These are phyloP conservation scores for Tigriopus japonicus DNA, from an alignment of 1,140 invertebrate genomes.

Conservation along the genomic window DNA sequence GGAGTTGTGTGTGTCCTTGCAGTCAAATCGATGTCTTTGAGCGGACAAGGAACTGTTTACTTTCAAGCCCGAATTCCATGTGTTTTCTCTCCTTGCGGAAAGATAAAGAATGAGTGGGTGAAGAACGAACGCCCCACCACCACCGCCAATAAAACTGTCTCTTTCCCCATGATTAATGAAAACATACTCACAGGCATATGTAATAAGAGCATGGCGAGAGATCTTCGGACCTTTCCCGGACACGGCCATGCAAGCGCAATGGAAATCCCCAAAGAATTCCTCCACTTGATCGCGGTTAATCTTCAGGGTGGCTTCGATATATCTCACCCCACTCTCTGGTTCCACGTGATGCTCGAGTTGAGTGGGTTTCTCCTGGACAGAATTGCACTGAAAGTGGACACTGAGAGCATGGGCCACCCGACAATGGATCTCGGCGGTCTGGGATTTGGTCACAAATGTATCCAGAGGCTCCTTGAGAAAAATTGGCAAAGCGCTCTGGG, in stretches of 20 bases:
- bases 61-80: no score
- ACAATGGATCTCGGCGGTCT: constrained; percentile 1
- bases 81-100: no score
- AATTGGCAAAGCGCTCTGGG: neutral
- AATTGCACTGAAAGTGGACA: constrained; percentile 8
- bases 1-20: no score
- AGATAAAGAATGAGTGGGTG: no score
- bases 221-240: neutral
- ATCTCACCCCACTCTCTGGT: neutral
- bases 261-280: constrained; percentile 6
- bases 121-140: no score
- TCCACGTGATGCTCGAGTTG: neutral
- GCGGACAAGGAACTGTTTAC: no score
- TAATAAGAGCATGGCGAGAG: neutral
- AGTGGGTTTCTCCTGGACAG: neutral
- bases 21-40: no score
- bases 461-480: constrained; percentile 7
- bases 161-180: neutral
- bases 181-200: neutral
- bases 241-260: constrained; percentile 6
- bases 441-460: constrained; percentile 4
- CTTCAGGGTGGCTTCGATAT: neutral
- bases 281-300: constrained; percentile 6
- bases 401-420: neutral
- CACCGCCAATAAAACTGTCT: no score